Conservation (phyloP, 2,797 vertebrate genomes). For the Monodelphis domestica region DNA sequence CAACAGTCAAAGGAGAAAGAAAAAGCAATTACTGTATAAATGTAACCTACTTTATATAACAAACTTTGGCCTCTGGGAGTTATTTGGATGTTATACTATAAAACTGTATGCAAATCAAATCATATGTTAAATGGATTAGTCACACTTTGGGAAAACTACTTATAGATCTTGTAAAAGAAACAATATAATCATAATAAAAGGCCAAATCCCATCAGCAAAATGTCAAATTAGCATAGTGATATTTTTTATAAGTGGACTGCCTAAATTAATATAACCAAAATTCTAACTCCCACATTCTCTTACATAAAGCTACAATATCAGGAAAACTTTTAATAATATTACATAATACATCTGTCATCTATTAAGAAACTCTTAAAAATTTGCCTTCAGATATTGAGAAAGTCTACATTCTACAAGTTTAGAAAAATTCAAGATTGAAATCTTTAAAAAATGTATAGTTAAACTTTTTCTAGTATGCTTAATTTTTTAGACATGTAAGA, state of each 20-base stretch:
- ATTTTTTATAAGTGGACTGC: neutral
- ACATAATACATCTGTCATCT: neutral
- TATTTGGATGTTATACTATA: neutral
- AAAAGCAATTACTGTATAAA: neutral
- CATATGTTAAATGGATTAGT: neutral
- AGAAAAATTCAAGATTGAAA: conserved; percentile 45
- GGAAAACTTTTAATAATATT: neutral
- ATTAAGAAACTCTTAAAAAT: neutral
- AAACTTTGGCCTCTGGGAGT: neutral
- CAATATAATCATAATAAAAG: neutral
- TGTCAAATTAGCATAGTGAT: neutral
- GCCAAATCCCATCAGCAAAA: neutral
- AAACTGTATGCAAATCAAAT: neutral
- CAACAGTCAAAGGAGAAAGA: neutral
- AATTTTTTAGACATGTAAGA: conserved; percentile 65
- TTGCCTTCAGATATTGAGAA: neutral
- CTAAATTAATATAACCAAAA: neutral
- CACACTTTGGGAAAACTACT: neutral
- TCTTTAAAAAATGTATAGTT: conserved; percentile 55
- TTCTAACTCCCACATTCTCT: neutral
- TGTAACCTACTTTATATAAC: neutral
- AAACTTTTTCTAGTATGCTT: conserved; percentile 68
- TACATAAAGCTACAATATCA: neutral
- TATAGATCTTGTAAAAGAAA: neutral
- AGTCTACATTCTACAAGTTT: conserved; percentile 1